Evolutionary conservation across 2,888 invertebrate genomes (phyloP), one percentile per base, ranked within the genome.

Genomic region (Latrodectus elegans): DNA sequence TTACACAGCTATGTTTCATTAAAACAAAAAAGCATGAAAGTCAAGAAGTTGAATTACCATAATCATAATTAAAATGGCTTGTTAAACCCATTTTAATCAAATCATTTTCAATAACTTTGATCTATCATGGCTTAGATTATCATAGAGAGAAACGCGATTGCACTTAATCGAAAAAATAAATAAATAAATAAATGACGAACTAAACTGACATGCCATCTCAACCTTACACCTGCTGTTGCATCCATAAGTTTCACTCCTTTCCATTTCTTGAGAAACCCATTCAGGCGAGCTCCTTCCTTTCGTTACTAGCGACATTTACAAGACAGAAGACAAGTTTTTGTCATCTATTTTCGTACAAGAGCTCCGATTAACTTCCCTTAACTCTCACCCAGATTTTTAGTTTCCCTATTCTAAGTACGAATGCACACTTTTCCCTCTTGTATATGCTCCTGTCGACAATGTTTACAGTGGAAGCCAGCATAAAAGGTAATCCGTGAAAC

Each of bases 401-500:
- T 38, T 51, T 11, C 38, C n/a, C 67, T 76, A 8, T 76, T 76
- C 67, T 75, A 60, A 60, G n/a, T 60, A n/a, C n/a, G 60, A 15
- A 15, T n/a, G n/a, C 60, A 60, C 60, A 4, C 12, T 70, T 78
- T 38, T n/a, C 22, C 12, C 14, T 38, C 60, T 83, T 17, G 51
- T 49, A 64, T 17, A 15, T 52, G 12, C 10, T 53, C 76, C 72
- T 81, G 86, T 65, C 86, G 86, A 81, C 76, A 81, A 86, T 86
- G 86, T 86, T 86, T 86, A 86, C 86, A 77, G 85, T 86, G 86
- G 22, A 76, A 76, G 67, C 38, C 72, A 65, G 81, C 60, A 86
- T 81, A 81, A 86, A 86, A 86, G 86, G 86, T 81, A 76, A 86
- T 81, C 72, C 86, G 77, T 81, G 86, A 81, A 86, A 86, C 76